A percentile compares a stretch with the other conserved stretches of the same genome.
These are phyloP conservation scores for Isaurus tuberculatus DNA, from an alignment of 92 coral and sea anemone genomes.

Conservation along the genomic window DNA sequence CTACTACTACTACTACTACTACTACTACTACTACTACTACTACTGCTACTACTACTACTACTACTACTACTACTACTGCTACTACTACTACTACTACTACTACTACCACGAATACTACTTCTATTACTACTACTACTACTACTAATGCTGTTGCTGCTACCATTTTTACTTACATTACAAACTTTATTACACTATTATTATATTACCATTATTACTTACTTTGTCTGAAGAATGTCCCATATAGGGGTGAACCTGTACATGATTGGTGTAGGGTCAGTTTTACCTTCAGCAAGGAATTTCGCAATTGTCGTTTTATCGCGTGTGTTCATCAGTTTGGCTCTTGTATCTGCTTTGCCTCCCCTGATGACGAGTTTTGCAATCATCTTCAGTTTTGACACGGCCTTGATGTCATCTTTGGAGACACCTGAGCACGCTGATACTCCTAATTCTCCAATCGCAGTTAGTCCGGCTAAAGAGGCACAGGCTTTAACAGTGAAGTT, in stretches of 20 bases:
- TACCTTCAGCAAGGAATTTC: slow-evolving; percentile 35
- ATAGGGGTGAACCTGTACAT: slow-evolving; percentile 36
- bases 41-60: too few species aligned
- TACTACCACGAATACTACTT: too few species aligned
- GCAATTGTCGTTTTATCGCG: neutral
- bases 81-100: too few species aligned
- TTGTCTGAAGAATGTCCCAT: slow-evolving; percentile 41
- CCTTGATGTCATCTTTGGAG: slow-evolving; percentile 50
- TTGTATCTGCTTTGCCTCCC: slow-evolving; percentile 34
- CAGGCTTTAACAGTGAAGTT: slow-evolving; percentile 76
- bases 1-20: too few species aligned
- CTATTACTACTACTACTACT: too few species aligned
- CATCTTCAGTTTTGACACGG: slow-evolving; percentile 31
- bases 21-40: too few species aligned
- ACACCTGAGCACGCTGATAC: slow-evolving; percentile 68
- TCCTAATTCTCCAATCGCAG: slow-evolving; percentile 36
- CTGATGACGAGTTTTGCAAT: slow-evolving; percentile 20
- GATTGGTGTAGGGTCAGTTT: slow-evolving; percentile 34
- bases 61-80: too few species aligned
- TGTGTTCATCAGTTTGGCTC: slow-evolving; percentile 25
- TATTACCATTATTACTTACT: neutral
- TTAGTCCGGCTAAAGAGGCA: slow-evolving; percentile 50
- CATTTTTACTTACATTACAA: too few species aligned
- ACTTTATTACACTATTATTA: too few species aligned
- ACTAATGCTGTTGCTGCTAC: too few species aligned